These are phyloP conservation scores for Sebastes glaucus DNA, from an alignment of 2,797 vertebrate genomes.

Conservation along the genomic window DNA sequence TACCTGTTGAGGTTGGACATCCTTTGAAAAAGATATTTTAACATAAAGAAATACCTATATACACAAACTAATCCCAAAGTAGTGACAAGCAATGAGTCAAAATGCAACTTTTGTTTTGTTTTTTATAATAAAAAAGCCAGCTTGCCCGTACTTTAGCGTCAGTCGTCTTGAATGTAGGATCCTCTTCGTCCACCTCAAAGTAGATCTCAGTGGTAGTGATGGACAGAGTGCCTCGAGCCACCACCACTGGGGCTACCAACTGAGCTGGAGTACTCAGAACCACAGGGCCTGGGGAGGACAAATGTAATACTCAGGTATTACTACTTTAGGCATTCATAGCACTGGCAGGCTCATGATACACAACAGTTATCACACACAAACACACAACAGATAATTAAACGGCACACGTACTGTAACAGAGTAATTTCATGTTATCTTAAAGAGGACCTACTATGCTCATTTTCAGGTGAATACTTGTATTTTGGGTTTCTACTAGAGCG, in stretches of 20 bases:
- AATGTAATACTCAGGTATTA: neutral
- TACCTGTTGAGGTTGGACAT: conserved; percentile 79
- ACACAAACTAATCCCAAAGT: neutral
- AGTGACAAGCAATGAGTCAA: neutral
- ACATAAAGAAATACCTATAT: neutral
- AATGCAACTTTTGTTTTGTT: neutral
- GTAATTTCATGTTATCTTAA: conserved; percentile 28
- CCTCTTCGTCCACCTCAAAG: conserved; percentile 98
- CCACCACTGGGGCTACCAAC: conserved; percentile 94
- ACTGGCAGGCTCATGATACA: neutral
- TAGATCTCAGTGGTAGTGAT: conserved; percentile 99
- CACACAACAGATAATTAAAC: neutral
- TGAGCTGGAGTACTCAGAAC: conserved; percentile 97
- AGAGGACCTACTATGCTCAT: no score
- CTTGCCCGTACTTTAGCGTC: conserved; percentile 89
- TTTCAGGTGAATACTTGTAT: no score
- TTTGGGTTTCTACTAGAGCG: no score
- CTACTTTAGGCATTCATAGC: neutral
- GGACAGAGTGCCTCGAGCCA: conserved; percentile 96
- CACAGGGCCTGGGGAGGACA: conserved; percentile 86
- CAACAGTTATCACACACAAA: conserved; percentile 13
- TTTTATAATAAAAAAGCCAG: neutral
- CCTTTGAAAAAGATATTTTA: neutral
- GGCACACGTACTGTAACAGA: neutral
- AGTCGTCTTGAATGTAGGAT: conserved; percentile 91